Base-by-base conservation (phyloP, 2,797 vertebrate genomes). In the Galagoides demidoff region DNA sequence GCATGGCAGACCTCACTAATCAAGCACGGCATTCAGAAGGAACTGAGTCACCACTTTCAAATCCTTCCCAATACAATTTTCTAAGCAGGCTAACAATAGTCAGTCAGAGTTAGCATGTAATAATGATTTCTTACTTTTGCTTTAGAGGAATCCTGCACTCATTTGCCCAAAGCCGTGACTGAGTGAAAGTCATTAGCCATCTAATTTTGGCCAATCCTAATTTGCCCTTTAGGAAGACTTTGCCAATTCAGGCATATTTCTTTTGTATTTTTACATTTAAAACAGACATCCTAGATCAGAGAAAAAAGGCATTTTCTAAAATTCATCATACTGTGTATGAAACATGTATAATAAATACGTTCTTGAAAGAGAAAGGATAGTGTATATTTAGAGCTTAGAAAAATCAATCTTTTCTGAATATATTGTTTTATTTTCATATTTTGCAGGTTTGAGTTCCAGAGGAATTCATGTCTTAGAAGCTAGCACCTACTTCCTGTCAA, bases 371-470 rank as follows among this genome's bases (percentile, higher is more conserved):
- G 16, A 70, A 76, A 73, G 14, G 1, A 23, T 0, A 45, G 11
- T 29, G 37, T 43, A 43, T 17, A 27, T 17, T 43, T 86, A 25
- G 10, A 27, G 7, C 52, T 34, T 49, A 45, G 22, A 71, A 88
- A 39, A 94, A 84, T 70, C 31, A 63, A 12, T 3, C 49, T 94
- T n/a, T 31, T 66, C 77, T 59, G 19, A 85, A 79, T 29, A 39
- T 7, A 19, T 29, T 70, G 7, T 90, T 85, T 87, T 49, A 37
- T 89, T 22, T 85, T 97, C 95, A 0, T 96, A 1, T 95, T 94
- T 98, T 85, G 7, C 95, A 98, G 98, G 98, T 97, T 97, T 98
- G 93, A 98, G 94, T 94, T 98, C 98, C 61, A 92, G 84, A 97
- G 97, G 85, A 95, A 63, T 31, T 81, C 93, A 95, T 7, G 25